Base-by-base conservation (phyloP, 2,888 invertebrate species). In the Parnassius glacialis region DNA sequence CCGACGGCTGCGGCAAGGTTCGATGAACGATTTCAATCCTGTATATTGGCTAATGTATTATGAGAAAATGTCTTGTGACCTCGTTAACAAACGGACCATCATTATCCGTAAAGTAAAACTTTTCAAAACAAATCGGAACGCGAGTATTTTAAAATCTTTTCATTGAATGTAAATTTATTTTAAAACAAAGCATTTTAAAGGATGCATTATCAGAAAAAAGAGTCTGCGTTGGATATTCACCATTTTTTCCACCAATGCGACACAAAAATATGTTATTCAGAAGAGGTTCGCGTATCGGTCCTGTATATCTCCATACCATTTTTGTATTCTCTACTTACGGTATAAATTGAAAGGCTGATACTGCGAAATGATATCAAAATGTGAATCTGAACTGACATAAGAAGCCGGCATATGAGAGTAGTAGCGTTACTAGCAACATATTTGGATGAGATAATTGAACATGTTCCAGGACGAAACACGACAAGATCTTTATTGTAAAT, bases 1-100 rank as follows among this genome's bases (percentile, higher is more conserved):
- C 51, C 52, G 71, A 70, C 68, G 70, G 70, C 70, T 78, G 80
- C 25, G 54, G 44, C 42, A 25, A 25, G 57, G 62, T 57, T 62
- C 62, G 58, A 51, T 44, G 62, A 62, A 58, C 62, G 42, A 41
- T 45, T 62, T 54, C 50, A 62, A 54, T 58, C 52, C 48, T 42
- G 10, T 48, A 48, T 42, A 54, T 20, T 53, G 11, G 47, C 52
- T 43, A 62, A 62, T 50, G 48, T 56, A n/a, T 45, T 52, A 52
- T 57, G 11, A 42, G 48, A 48, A 53, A 53, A 48, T 53, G 11
- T 41, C 12, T 48, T 53, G 42, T 53, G 48, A 48, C 47, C 61
- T 50, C 20, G 42, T 50, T 53, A 47, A 50, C 16, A 55, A 48
- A 54, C 12, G 43, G 16, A 60, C 44, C 48, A 45, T 53, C 57